These are phyloP conservation scores for Heliconius charithonia DNA, from an alignment of 2,888 invertebrate species.

Conservation along the genomic window DNA sequence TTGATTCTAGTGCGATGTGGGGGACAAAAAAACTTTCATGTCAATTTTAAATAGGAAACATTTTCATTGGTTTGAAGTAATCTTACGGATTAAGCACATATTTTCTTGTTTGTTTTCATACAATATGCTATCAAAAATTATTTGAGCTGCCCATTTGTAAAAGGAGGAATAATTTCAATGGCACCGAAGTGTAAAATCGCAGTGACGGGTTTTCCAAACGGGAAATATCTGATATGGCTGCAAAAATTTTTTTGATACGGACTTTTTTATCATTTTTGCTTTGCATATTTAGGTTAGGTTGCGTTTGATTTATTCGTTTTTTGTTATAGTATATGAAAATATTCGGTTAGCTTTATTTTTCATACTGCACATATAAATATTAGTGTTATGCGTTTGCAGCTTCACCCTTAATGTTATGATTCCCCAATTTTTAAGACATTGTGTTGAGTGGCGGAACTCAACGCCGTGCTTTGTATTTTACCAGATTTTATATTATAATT, in stretches of 20 bases:
- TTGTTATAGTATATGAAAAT: neutral
- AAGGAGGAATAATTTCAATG: constrained; percentile 43
- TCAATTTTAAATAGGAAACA: neutral
- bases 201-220: constrained; percentile 39
- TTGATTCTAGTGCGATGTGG: too few relatives aligned
- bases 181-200: constrained; percentile 44
- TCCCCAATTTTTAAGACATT: too few relatives aligned
- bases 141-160: constrained; percentile 41
- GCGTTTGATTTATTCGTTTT: constrained; percentile 1
- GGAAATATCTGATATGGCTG: constrained; percentile 36
- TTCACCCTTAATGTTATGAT: too few relatives aligned
- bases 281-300: neutral
- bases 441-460: neutral
- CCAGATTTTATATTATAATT: neutral
- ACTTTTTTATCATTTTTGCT: neutral
- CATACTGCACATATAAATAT: neutral
- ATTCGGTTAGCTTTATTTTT: neutral
- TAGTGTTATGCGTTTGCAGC: neutral
- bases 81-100: neutral
- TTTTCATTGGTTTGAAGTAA: neutral
- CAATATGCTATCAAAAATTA: constrained; percentile 27
- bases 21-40: neutral
- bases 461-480: neutral
- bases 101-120: constrained; percentile 18
- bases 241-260: constrained; percentile 4